These are phyloP conservation scores for Drosophila neonasuta DNA, from an alignment of 2,888 invertebrate species.

Conservation along the genomic window DNA sequence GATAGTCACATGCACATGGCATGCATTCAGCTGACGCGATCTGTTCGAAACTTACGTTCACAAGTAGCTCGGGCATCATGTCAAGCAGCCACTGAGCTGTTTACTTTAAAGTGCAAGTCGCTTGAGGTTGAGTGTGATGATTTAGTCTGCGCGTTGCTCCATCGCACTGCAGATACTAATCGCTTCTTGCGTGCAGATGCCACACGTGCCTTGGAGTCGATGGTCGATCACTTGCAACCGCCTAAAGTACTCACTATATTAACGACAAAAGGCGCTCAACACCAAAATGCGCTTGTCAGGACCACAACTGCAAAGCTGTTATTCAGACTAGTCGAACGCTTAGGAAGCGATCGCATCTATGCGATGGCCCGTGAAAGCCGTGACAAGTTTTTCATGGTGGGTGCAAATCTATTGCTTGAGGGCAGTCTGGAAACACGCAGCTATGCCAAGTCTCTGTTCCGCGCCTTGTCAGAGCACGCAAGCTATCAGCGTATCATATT, in stretches of 20 bases:
- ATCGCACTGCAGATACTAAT: slow-evolving; percentile 96
- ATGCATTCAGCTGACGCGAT: slow-evolving; percentile 87
- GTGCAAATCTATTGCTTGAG: slow-evolving; percentile 92
- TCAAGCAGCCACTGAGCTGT: slow-evolving; percentile 90
- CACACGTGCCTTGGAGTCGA: slow-evolving; percentile 87
- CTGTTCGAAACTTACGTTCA: slow-evolving; percentile 94
- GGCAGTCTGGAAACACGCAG: slow-evolving; percentile 92
- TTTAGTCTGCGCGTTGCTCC: slow-evolving; percentile 90
- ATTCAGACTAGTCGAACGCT: slow-evolving; percentile 87
- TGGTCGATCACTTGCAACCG: slow-evolving; percentile 90
- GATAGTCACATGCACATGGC: slow-evolving; percentile 87
- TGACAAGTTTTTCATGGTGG: slow-evolving; percentile 90
- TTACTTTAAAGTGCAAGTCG: slow-evolving; percentile 85
- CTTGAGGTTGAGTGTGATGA: slow-evolving; percentile 92
- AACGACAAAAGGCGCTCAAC: slow-evolving; percentile 87
- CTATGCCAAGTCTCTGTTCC: slow-evolving; percentile 90
- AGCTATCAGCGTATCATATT: slow-evolving; percentile 89
- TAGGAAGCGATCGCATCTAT: slow-evolving; percentile 89
- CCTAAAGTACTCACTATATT: slow-evolving; percentile 87
- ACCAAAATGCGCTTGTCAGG: slow-evolving; percentile 94
- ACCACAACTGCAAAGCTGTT: slow-evolving; percentile 92
- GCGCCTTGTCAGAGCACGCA: slow-evolving; percentile 87
- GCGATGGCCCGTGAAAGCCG: slow-evolving; percentile 89
- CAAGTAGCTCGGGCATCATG: slow-evolving; percentile 96
- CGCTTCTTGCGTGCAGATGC: slow-evolving; percentile 96